phyloP scores from a whole-genome alignment of 2,113 vertebrate genomes.

The Haliaeetus leucogaster region DNA sequence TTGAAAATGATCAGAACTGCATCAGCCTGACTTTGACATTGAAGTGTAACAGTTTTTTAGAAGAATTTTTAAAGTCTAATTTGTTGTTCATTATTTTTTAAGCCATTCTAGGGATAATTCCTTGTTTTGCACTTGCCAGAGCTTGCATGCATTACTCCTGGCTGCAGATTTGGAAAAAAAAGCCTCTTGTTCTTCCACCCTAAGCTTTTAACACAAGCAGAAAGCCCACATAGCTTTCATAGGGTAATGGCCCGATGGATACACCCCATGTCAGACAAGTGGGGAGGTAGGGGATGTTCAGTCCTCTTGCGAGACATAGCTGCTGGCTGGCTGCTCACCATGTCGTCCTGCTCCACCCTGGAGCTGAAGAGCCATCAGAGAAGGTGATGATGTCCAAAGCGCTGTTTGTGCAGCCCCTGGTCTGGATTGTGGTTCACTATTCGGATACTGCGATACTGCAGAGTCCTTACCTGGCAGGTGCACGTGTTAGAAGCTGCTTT shows the following conservation, averaged over 20 bases:
- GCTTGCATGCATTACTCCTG: not conserved
- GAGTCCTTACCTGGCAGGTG: too few species aligned
- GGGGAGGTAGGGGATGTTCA: not conserved
- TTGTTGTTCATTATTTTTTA: not conserved
- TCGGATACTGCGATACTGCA: too few species aligned
- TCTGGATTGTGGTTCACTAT: too few species aligned
- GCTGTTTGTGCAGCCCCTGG: not conserved
- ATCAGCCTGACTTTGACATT: not conserved
- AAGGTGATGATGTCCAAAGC: not conserved
- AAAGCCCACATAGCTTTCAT: not conserved
- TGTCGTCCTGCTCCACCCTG: rapidly evolving
- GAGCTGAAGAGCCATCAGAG: not conserved
- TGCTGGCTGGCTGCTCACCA: not conserved
- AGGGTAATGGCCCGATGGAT: not conserved
- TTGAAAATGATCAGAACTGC: not conserved
- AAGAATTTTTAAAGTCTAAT: not conserved
- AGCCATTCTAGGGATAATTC: not conserved
- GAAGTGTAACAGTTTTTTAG: not conserved
- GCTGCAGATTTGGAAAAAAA: not conserved
- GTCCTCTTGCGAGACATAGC: not conserved
- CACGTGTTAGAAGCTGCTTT: not conserved
- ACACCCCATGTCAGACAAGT: not conserved
- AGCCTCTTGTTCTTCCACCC: not conserved
- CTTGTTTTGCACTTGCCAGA: not conserved
- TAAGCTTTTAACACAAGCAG: not conserved